Evolutionary conservation across 1,140 invertebrate genomes (phyloP).

Genomic region (Drosophila triauraria): DNA sequence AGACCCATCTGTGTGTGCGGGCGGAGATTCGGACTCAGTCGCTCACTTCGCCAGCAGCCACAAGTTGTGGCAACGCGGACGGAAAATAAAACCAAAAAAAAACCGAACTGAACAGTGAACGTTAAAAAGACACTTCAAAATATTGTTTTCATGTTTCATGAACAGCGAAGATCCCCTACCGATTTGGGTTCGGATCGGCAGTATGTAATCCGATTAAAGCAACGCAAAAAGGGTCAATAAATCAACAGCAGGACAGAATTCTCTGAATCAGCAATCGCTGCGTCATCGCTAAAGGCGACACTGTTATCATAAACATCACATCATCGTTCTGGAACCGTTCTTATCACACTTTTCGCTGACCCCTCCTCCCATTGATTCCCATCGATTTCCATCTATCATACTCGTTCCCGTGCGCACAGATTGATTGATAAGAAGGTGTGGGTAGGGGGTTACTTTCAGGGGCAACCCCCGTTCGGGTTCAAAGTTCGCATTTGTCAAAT

Average conservation of each 20-base stretch:
- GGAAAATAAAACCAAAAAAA: background rate
- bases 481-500: conserved; percentile 53
- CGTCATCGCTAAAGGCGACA: conserved; percentile 51
- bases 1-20: conserved; percentile 3
- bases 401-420: conserved; percentile 10
- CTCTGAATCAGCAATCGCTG: conserved; percentile 65
- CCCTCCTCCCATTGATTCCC: conserved; percentile 47
- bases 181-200: conserved; percentile 32
- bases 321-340: conserved; percentile 23
- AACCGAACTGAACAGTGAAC: background rate
- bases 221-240: conserved; percentile 50
- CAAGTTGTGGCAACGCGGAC: conserved; percentile 69
- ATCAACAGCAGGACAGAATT: conserved; percentile 39
- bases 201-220: conserved; percentile 52
- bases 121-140: conserved; percentile 5
- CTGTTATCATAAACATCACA: conserved; percentile 17
- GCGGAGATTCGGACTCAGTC: conserved; percentile 20
- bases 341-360: conserved; percentile 40
- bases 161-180: conserved; percentile 35
- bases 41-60: conserved; percentile 63
- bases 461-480: conserved; percentile 17
- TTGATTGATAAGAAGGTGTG: conserved; percentile 43
- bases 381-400: conserved; percentile 41
- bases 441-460: background rate
- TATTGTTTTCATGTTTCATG: conserved; percentile 17